These are phyloP conservation scores for Poicephalus meyeri DNA, from an alignment of 2,113 vertebrate genomes.

Conservation along the genomic window DNA sequence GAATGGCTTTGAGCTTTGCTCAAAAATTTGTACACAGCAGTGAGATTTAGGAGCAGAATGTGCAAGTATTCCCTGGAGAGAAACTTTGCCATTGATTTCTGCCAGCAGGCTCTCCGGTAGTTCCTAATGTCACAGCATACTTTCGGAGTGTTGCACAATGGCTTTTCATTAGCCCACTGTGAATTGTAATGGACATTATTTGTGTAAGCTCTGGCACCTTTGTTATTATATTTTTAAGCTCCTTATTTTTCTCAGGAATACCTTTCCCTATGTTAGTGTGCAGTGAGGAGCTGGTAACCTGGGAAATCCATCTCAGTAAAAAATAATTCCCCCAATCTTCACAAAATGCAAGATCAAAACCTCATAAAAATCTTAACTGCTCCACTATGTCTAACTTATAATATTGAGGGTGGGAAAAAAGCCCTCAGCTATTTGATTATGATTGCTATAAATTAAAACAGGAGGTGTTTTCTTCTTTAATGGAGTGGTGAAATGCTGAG, in stretches of 20 bases:
- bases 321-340: neutral
- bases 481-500: neutral
- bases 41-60: neutral
- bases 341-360: neutral
- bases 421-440: neutral
- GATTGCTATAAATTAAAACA: neutral
- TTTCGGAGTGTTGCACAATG: neutral
- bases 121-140: neutral
- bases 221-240: neutral
- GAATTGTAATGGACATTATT: slow-evolving; percentile 3
- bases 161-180: slow-evolving; percentile 5
- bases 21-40: neutral
- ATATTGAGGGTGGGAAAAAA: neutral
- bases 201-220: neutral
- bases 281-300: neutral
- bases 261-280: neutral
- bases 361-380: neutral
- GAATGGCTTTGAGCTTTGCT: neutral
- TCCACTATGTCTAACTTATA: neutral
- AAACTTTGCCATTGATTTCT: neutral
- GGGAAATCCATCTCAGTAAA: neutral
- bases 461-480: neutral
- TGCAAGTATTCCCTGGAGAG: neutral
- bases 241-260: neutral
- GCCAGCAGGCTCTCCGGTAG: neutral